A percentile compares a stretch with the other conserved stretches of the same genome.
phyloP scores from a whole-genome alignment of 2,888 invertebrate species.

The Temnothorax rugatulus region DNA sequence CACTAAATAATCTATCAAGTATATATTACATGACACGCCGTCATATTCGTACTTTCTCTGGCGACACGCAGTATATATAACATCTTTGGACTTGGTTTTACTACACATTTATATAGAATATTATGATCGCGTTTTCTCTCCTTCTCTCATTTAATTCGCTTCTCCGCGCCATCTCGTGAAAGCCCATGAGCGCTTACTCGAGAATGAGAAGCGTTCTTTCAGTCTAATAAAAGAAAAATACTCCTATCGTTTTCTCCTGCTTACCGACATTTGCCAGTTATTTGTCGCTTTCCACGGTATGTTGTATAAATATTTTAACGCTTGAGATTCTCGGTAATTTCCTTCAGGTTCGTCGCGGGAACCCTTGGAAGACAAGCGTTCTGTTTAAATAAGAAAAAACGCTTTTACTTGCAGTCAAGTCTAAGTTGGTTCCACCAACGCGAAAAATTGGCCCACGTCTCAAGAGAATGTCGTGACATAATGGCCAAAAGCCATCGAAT shows the following conservation, averaged over 20 bases:
- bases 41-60: conserved; percentile 73
- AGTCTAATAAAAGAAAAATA: conserved; percentile 67
- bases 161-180: conserved; percentile 49
- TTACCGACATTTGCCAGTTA: conserved; percentile 17
- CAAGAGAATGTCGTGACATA: neutral
- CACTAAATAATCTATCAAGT: conserved; percentile 83
- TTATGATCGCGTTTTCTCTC: conserved; percentile 64
- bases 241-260: neutral
- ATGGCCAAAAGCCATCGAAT: neutral
- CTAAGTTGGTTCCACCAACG: neutral
- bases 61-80: conserved; percentile 84
- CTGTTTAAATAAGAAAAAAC: conserved; percentile 38
- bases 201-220: conserved; percentile 62
- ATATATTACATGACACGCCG: conserved; percentile 84
- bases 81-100: conserved; percentile 86
- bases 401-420: conserved; percentile 20
- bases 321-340: conserved; percentile 61
- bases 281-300: conserved; percentile 18
- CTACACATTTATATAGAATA: conserved; percentile 85
- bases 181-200: conserved; percentile 42
- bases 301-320: conserved; percentile 42
- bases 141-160: conserved; percentile 53
- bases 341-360: conserved; percentile 37
- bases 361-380: conserved; percentile 70
- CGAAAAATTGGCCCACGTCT: conserved; percentile 18